Evolutionary conservation across 2,797 vertebrate genomes (phyloP).

Genomic region (Alauda arvensis): DNA sequence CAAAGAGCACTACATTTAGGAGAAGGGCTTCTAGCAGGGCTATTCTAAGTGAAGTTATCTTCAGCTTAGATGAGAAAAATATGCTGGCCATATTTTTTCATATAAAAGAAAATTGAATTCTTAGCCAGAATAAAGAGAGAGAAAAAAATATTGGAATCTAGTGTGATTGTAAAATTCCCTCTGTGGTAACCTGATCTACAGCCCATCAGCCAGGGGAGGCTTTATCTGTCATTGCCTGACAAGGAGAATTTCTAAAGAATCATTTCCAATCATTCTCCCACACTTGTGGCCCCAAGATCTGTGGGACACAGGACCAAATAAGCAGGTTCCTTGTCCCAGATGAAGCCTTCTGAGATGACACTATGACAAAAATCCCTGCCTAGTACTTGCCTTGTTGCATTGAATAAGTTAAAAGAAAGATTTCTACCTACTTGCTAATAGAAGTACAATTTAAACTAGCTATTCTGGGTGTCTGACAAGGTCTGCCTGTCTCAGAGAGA

Average conservation of each 20-base stretch:
- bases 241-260: background rate
- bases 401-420: background rate
- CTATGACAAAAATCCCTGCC: background rate
- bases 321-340: background rate
- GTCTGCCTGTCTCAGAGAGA: background rate
- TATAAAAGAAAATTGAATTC: slow-evolving; percentile 36
- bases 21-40: slow-evolving; percentile 1
- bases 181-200: background rate
- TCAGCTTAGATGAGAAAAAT: slow-evolving; percentile 10
- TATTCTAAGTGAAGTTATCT: background rate
- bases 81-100: slow-evolving; percentile 18
- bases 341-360: background rate
- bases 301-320: background rate
- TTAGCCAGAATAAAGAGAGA: background rate
- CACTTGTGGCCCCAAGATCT: background rate
- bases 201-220: background rate
- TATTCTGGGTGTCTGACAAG: background rate
- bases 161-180: slow-evolving; percentile 3
- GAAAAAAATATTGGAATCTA: background rate
- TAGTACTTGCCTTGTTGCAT: background rate
- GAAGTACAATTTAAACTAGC: background rate
- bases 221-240: background rate
- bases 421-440: background rate
- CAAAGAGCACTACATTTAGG: background rate
- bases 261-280: background rate